Evolutionary conservation across 2,113 vertebrate species (phyloP).

Genomic region (Laticauda colubrina): DNA sequence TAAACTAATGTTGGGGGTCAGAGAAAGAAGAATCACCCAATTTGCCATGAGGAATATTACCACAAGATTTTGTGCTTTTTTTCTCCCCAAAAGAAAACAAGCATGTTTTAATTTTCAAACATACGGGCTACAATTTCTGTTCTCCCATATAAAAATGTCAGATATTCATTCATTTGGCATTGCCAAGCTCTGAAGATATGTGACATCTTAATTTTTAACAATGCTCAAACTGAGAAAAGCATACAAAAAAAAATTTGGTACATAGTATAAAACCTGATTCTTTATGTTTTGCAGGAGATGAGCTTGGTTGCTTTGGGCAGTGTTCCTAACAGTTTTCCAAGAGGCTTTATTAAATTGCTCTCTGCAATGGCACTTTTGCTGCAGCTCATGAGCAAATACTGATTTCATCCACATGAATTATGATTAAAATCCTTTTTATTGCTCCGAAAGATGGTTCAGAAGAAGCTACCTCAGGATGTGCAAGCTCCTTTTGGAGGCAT

Average conservation of each 20-base stretch:
- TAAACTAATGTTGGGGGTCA: neutral
- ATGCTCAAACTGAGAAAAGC: neutral
- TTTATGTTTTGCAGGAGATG: fast-evolving
- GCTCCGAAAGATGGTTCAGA: neutral
- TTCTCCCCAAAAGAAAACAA: neutral
- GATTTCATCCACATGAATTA: neutral
- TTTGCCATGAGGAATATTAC: neutral
- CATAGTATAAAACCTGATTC: neutral
- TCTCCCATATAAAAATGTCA: neutral
- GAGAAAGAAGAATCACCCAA: neutral
- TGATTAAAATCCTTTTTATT: neutral
- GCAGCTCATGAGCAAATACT: neutral
- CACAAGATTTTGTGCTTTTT: neutral
- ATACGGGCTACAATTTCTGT: neutral
- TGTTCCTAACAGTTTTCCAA: neutral
- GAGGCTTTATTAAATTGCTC: neutral
- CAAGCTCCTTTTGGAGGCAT: neutral
- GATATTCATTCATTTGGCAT: neutral
- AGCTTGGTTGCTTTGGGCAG: neutral
- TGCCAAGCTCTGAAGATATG: neutral
- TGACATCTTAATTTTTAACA: neutral
- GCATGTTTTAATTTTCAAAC: neutral
- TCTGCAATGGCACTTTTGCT: neutral
- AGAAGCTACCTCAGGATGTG: neutral
- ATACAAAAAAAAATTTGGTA: neutral